phyloP scores from a whole-genome alignment of 2,888 invertebrate species.

The Drosophila niveifrons region DNA sequence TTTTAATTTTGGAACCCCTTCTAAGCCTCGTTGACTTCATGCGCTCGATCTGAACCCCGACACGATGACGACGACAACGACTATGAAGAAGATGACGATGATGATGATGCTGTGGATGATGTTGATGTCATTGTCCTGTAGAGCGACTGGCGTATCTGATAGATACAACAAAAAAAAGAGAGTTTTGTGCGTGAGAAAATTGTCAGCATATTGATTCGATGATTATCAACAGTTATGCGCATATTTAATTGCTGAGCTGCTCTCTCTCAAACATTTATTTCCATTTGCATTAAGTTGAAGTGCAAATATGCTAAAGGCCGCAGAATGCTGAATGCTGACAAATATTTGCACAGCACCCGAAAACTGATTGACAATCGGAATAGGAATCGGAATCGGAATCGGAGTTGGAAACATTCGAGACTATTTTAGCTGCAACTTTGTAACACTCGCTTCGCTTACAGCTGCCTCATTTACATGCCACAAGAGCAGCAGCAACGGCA shows the following conservation, averaged over 20 bases:
- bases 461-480: background rate
- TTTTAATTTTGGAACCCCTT: slow-evolving; percentile 45
- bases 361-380: slow-evolving; percentile 59
- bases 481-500: slow-evolving; percentile 55
- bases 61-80: background rate
- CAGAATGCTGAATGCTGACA: slow-evolving; percentile 52
- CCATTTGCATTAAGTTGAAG: slow-evolving; percentile 65
- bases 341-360: slow-evolving; percentile 73
- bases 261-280: slow-evolving; percentile 27
- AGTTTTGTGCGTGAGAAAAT: slow-evolving; percentile 72
- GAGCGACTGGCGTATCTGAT: slow-evolving; percentile 50
- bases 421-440: slow-evolving; percentile 12
- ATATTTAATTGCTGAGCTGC: slow-evolving; percentile 68
- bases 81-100: slow-evolving; percentile 32
- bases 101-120: background rate
- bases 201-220: slow-evolving; percentile 79
- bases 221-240: slow-evolving; percentile 79
- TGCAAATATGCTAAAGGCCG: slow-evolving; percentile 66
- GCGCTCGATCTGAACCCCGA: slow-evolving; percentile 69
- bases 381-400: background rate
- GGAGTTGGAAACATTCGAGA: background rate
- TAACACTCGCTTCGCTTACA: slow-evolving; percentile 4
- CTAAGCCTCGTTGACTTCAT: slow-evolving; percentile 70
- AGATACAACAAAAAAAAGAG: slow-evolving; percentile 9
- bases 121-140: slow-evolving; percentile 57